Conservation (phyloP, 30 jellyfish, hydroid and myxozoan species). For the Clytia hemisphaerica region DNA sequence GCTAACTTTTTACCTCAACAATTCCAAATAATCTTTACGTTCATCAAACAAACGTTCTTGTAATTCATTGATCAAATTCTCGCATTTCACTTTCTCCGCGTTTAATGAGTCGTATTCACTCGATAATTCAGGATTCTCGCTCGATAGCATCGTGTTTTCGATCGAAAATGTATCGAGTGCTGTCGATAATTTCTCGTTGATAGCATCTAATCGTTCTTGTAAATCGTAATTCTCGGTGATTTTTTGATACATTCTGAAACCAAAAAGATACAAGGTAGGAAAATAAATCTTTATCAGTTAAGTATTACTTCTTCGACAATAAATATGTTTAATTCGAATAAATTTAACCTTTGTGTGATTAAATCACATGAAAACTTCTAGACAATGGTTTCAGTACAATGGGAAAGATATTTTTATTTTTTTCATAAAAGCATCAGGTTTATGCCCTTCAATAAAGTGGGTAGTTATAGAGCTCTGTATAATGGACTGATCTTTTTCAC, state of each 20-base stretch:
- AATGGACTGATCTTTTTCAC: no score
- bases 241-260: slow-evolving; percentile 51
- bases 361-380: no score
- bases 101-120: slow-evolving; percentile 50
- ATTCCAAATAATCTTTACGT: slow-evolving; percentile 58
- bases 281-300: no score
- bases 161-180: background rate
- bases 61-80: slow-evolving; percentile 36
- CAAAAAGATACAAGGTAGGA: background rate
- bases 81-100: slow-evolving; percentile 48
- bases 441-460: no score
- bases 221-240: slow-evolving; percentile 49
- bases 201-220: slow-evolving; percentile 24
- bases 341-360: no score
- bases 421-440: no score
- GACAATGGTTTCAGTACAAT: no score
- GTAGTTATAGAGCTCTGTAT: no score
- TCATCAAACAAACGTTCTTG: slow-evolving; percentile 51
- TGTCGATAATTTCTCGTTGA: slow-evolving; percentile 9
- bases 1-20: slow-evolving; percentile 41
- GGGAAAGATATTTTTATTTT: no score
- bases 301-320: no score
- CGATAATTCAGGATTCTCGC: slow-evolving; percentile 19
- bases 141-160: slow-evolving; percentile 42
- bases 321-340: no score